Base-by-base conservation (phyloP, 2,797 vertebrate genomes). In the Bryconaethiops microstoma region DNA sequence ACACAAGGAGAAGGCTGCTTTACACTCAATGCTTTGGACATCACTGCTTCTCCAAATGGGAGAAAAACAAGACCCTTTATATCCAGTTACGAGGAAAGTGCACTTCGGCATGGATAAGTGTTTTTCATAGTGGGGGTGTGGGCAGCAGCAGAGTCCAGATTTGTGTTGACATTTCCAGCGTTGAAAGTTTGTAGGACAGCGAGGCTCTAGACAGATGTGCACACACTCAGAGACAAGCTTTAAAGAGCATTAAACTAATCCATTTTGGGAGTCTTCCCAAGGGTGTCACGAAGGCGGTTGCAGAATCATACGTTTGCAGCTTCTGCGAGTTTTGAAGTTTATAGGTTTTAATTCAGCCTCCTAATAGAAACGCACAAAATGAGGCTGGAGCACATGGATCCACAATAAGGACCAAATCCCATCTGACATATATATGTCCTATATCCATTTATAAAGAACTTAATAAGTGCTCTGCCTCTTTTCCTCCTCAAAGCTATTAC, bases 221-320 rank as follows among this genome's bases (percentile, higher is more conserved):
- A 90, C 81, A 94, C 89, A 78, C 78, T 74, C 84, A 84, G 88
- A 92, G 91, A 94, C 93, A 92, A 91, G 92, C 90, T 91, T 92
- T 94, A 94, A 94, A 94, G 91, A 93, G 92, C 90, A 94, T 92
- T 92, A 93, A 93, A 92, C 88, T 92, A 94, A 93, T 93, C 91
- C 90, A 91, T 86, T 93, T 93, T 91, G 88, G 88, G 83, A 90
- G 88, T 90, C 87, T 87, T 89, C 90, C 88, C 87, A 90, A 85
- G 76, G 89, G 90, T 92, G 92, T 92, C 90, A 90, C 89, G 79
- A 88, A 86, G 80, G 85, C 77, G 76, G 80, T 88, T 83, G 85
- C 65, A 82, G 89, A 91, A 92, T 80, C 87, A 83, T 82, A 77
- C 80, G 19, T 84, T 77, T 78, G 86, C 79, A 69, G 13, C 86